These are phyloP conservation scores for Platysteira castanea DNA, from an alignment of 2,113 vertebrate genomes.

Conservation along the genomic window DNA sequence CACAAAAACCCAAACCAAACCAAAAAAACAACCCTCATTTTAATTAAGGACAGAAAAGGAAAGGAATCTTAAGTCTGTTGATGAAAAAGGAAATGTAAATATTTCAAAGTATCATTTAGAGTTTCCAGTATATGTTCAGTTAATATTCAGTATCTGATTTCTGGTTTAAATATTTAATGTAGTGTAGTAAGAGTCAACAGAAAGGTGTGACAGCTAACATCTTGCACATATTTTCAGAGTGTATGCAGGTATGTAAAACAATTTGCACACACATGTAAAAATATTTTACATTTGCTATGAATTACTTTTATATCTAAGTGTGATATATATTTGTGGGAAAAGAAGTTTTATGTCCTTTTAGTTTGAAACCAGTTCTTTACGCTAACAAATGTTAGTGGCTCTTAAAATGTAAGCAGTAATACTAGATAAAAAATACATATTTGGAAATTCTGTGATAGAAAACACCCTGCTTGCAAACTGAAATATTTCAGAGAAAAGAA, in stretches of 20 bases:
- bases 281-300: not conserved
- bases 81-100: not conserved
- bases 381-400: not conserved
- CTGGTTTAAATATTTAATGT: not conserved
- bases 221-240: not conserved
- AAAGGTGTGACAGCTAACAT: not conserved
- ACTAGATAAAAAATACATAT: not conserved
- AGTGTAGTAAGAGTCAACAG: accelerated
- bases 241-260: not conserved
- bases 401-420: not conserved
- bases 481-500: not conserved
- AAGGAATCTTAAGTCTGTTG: not conserved
- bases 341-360: not conserved
- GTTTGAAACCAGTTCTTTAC: not conserved
- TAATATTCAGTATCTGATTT: not conserved
- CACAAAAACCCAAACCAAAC: not conserved
- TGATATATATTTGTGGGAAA: accelerated
- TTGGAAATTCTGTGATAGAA: not conserved
- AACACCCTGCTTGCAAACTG: not conserved
- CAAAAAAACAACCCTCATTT: not conserved
- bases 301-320: not conserved
- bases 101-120: not conserved
- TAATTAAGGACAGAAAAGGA: not conserved
- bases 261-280: not conserved
- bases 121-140: not conserved